Evolutionary conservation across 2,797 vertebrate genomes (phyloP).

Genomic region (Cynopterus sphinx): DNA sequence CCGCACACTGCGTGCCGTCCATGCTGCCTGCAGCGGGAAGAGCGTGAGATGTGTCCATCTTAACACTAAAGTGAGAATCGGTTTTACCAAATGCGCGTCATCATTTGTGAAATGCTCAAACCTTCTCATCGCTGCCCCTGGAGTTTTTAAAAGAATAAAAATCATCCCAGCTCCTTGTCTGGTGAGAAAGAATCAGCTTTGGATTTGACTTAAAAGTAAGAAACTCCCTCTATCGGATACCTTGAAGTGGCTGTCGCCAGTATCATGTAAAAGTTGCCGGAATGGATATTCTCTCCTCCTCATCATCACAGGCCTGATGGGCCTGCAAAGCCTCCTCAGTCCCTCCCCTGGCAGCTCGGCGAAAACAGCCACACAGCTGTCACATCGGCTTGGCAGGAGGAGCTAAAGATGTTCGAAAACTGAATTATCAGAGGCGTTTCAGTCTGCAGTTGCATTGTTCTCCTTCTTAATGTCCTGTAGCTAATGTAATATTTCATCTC

Average conservation of each 20-base stretch:
- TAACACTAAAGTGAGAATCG: constrained; percentile 61
- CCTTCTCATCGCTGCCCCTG: background rate
- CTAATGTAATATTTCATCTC: constrained; percentile 50
- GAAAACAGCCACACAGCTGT: background rate
- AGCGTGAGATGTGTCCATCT: background rate
- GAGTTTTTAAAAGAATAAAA: constrained; percentile 34
- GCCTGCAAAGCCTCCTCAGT: background rate
- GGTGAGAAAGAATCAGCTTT: background rate
- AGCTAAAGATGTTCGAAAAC: constrained; percentile 35
- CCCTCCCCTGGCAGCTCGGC: background rate
- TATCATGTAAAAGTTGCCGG: background rate
- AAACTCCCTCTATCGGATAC: background rate
- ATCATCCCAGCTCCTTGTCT: background rate
- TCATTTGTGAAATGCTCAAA: constrained; percentile 64
- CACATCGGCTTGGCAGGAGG: constrained; percentile 43
- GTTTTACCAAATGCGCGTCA: constrained; percentile 66
- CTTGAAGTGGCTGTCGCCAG: background rate
- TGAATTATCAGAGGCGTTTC: background rate
- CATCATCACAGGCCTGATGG: background rate
- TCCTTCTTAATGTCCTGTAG: constrained; percentile 39
- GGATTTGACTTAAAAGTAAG: background rate
- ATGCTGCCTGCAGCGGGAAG: background rate
- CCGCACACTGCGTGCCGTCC: background rate
- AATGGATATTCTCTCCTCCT: background rate
- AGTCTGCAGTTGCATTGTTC: background rate